Evolutionary conservation across 2,797 vertebrate genomes (phyloP).

Genomic region (Rhinoraja longicauda): DNA sequence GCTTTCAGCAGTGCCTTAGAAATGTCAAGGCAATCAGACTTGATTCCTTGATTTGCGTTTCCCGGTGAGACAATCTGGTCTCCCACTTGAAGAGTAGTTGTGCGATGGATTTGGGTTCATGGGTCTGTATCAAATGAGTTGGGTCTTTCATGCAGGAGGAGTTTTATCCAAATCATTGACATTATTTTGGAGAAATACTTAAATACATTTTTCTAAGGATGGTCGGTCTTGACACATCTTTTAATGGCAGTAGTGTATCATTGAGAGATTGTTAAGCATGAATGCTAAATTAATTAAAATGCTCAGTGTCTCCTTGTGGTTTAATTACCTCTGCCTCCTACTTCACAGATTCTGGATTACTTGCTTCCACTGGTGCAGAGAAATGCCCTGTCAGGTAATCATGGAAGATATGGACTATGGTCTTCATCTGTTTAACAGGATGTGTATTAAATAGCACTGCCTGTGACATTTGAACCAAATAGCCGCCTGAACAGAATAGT

Average conservation of each 20-base stretch:
- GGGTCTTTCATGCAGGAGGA: background rate
- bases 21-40: background rate
- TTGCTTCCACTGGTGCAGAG: background rate
- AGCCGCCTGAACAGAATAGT: background rate
- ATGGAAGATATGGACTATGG: background rate
- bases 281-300: background rate
- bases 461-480: background rate
- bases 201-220: background rate
- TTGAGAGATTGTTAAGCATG: background rate
- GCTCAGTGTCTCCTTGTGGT: background rate
- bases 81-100: background rate
- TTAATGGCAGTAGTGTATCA: conserved; percentile 10
- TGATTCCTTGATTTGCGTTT: background rate
- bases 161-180: too few species aligned
- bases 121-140: background rate
- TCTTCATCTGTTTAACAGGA: background rate
- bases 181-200: too few species aligned
- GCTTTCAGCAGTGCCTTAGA: background rate
- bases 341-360: conserved; percentile 3
- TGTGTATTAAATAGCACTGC: background rate
- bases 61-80: background rate
- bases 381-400: background rate
- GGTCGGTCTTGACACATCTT: background rate
- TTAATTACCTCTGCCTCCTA: background rate
- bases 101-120: background rate